phyloP scores from a whole-genome alignment of 1,140 invertebrate species.

The Drosophila tropicalis region DNA sequence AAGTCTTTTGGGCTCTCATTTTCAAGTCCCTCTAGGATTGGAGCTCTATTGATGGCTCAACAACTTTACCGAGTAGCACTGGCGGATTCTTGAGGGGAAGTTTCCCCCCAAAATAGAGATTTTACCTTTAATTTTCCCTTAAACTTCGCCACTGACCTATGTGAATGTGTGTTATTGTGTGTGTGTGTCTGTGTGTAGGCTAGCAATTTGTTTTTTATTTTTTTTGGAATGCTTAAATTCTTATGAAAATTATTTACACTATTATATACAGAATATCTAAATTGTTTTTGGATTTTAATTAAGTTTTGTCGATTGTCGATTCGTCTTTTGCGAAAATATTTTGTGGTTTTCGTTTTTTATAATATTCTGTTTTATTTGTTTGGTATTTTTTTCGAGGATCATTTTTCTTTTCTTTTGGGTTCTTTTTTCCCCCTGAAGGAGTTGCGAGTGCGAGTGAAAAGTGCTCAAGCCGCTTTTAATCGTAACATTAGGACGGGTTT shows the following conservation, averaged over 20 bases:
- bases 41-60: too few relatives aligned
- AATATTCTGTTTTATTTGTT: constrained; percentile 20
- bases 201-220: too few relatives aligned
- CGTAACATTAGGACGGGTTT: constrained; percentile 19
- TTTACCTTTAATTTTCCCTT: too few relatives aligned
- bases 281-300: constrained; percentile 23
- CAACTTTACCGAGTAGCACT: too few relatives aligned
- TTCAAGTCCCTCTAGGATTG: too few relatives aligned
- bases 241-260: constrained; percentile 27
- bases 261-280: constrained; percentile 11
- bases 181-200: neutral
- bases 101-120: too few relatives aligned
- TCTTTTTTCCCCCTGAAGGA: constrained; percentile 2
- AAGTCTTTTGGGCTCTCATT: too few relatives aligned
- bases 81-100: too few relatives aligned
- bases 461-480: constrained; percentile 13
- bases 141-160: too few relatives aligned
- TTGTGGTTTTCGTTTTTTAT: constrained; percentile 28
- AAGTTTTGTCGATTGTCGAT: constrained; percentile 53
- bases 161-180: neutral
- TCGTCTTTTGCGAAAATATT: constrained; percentile 47
- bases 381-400: constrained; percentile 6
- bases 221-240: neutral
- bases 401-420: neutral
- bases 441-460: constrained; percentile 17